A percentile compares a stretch with the other conserved stretches of the same genome.
These are phyloP conservation scores for Stichopus horrens DNA, from an alignment of 53 echinoderm and acorn worm genomes.

Conservation along the genomic window DNA sequence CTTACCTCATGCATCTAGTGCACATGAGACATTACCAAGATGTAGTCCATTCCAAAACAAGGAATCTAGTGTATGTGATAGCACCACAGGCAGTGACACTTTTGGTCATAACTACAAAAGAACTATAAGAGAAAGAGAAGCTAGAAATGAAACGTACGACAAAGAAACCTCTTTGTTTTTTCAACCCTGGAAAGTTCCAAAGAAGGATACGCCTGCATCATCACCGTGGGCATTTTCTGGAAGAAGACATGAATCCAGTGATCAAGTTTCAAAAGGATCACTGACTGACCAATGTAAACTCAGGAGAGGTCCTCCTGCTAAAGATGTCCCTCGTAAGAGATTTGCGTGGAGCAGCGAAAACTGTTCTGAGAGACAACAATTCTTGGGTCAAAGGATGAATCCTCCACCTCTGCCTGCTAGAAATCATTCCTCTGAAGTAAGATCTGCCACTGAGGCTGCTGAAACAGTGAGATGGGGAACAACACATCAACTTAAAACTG, in stretches of 20 bases:
- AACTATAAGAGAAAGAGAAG: not conserved
- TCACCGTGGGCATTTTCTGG: conserved; percentile 14
- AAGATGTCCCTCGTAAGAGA: conserved; percentile 30
- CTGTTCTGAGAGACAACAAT: not conserved
- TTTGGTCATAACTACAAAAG: not conserved
- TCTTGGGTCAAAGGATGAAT: conserved; percentile 33
- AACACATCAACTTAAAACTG: not conserved
- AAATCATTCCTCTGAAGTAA: not conserved
- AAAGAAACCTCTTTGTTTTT: not conserved
- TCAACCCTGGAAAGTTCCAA: not conserved
- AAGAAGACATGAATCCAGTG: not conserved
- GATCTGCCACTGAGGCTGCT: not conserved
- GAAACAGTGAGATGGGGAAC: not conserved
- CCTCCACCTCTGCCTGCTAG: conserved; percentile 13
- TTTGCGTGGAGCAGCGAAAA: conserved; percentile 13
- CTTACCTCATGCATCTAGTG: conserved; percentile 64
- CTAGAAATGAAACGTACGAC: not conserved
- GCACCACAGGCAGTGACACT: not conserved
- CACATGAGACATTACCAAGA: conserved; percentile 79
- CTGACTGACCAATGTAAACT: not conserved
- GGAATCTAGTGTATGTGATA: not conserved
- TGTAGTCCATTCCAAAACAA: conserved; percentile 76
- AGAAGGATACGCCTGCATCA: not conserved
- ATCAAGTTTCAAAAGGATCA: not conserved
- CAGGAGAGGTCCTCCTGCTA: not conserved